Base-by-base conservation (phyloP, 2,797 vertebrate genomes). In the Hippopotamyrus pictus region DNA sequence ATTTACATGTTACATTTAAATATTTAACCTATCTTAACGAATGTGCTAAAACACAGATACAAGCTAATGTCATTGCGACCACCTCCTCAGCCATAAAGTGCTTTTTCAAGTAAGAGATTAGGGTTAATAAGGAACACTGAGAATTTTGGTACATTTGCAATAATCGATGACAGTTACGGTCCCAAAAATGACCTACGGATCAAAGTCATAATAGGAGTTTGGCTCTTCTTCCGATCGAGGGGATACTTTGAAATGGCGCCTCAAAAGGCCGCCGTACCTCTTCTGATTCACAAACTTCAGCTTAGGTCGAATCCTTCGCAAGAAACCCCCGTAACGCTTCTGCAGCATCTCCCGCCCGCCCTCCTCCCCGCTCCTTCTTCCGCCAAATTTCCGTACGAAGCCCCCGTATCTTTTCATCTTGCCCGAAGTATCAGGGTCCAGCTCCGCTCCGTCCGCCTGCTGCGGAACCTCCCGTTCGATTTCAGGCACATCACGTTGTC, bases 241-340 rank as follows among this genome's bases (percentile, higher is more conserved):
- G 0, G 95, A 97, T 90, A 98, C 96, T 94, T 98, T 98, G 95
- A 98, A 99, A 93, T 99, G 98, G 51, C 97, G 96, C 87, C 97
- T 94, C 93, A 99, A 96, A 93, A 98, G 98, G 5, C 98, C 97
- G 0, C 98, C 98, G 1, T 98, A 99, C 22, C 98, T 95, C 92
- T 97, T 97, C 95, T 97, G 96, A 93, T 98, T 98, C 95, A 98
- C 97, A 98, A 97, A 98, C 92, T 97, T 97, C 88, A 98, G 93
- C 94, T 98, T 99, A 69, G 98, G 98, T 7, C 98, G 97, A 93
- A 99, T 97, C 92, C 98, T 96, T 90, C 98, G 94, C 97, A 99
- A 93, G 95, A 99, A 99, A 73, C 98, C 98, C 0, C 98, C 98
- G 0, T 99, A 99, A 89, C 98, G 96, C 92, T 99, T 99, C 92